These are phyloP conservation scores for Sinocyclocheilus grahami DNA, from an alignment of 2,113 vertebrate species.

Conservation along the genomic window DNA sequence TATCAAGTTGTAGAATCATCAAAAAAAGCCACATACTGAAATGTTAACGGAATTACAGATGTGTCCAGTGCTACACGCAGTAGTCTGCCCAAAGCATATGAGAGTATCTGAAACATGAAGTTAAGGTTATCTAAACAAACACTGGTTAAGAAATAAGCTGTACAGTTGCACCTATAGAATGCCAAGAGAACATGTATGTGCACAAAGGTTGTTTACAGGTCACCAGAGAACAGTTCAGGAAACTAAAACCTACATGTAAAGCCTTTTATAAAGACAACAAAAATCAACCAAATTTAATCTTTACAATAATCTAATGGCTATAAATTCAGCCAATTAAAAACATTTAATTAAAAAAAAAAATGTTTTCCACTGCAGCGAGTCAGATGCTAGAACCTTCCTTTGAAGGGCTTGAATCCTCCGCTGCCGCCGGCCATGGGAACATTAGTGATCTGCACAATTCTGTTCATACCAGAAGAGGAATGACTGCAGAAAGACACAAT, in stretches of 20 bases:
- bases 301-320: slow-evolving; percentile 54
- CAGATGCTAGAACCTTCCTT: slow-evolving; percentile 84
- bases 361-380: slow-evolving; percentile 57
- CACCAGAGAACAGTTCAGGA: slow-evolving; percentile 66
- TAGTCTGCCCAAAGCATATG: background rate
- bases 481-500: slow-evolving; percentile 74
- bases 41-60: slow-evolving; percentile 34
- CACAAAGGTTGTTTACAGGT: slow-evolving; percentile 56
- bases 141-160: slow-evolving; percentile 60
- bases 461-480: slow-evolving; percentile 87
- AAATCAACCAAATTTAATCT: slow-evolving; percentile 6
- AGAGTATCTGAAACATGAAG: slow-evolving; percentile 37
- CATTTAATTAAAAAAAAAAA: too few relatives aligned
- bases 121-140: slow-evolving; percentile 61
- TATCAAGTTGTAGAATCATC: slow-evolving; percentile 30
- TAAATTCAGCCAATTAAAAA: slow-evolving; percentile 81
- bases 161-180: slow-evolving; percentile 62
- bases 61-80: slow-evolving; percentile 49
- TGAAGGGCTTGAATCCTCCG: slow-evolving; percentile 93
- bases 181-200: slow-evolving; percentile 63
- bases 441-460: slow-evolving; percentile 95
- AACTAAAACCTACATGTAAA: slow-evolving; percentile 58
- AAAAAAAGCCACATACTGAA: slow-evolving; percentile 21
- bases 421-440: slow-evolving; percentile 87
- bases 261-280: slow-evolving; percentile 61